phyloP scores from a whole-genome alignment of 2,888 invertebrate species.

The Drosophila austrosaltans region DNA sequence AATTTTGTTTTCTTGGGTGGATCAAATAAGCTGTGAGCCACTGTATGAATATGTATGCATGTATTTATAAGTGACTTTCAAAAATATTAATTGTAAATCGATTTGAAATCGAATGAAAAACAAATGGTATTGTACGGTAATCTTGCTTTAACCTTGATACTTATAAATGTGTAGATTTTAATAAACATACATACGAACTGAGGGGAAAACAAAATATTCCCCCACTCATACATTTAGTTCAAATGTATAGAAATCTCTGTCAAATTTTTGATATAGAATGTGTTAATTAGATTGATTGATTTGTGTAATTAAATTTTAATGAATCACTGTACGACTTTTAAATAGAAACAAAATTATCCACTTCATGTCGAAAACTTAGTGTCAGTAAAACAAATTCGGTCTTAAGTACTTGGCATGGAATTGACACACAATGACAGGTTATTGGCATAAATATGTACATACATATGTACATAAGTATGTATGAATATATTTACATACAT shows the following conservation, averaged over 20 bases:
- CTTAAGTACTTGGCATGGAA: not conserved
- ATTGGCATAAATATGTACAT: not conserved
- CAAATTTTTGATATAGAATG: not conserved
- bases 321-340: not conserved
- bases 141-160: not conserved
- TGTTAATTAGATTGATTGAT: not conserved
- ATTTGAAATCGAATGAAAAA: not conserved
- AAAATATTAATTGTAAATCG: not conserved
- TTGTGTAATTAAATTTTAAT: not conserved
- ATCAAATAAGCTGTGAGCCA: too few relatives aligned
- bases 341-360: not conserved
- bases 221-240: not conserved
- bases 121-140: not conserved
- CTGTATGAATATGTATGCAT: not conserved
- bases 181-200: not conserved
- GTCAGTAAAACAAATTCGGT: not conserved
- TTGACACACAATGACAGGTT: not conserved
- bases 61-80: not conserved
- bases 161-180: not conserved
- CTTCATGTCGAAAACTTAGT: not conserved
- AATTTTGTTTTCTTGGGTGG: too few relatives aligned
- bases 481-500: not conserved
- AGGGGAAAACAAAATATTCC: not conserved
- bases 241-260: not conserved
- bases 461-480: not conserved